phyloP scores from a whole-genome alignment of 2,888 invertebrate genomes.

The Agrotis clavis region DNA sequence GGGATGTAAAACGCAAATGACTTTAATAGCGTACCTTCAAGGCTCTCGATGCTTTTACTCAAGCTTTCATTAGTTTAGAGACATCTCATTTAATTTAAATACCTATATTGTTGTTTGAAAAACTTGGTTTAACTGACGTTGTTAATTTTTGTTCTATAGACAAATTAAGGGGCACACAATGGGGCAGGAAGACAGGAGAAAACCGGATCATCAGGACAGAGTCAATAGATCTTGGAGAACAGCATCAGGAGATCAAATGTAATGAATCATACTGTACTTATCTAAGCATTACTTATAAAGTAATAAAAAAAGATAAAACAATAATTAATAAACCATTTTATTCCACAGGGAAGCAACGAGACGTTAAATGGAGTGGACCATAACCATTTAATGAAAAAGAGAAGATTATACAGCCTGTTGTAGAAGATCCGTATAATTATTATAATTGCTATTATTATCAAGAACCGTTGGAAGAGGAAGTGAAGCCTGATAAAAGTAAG shows the following conservation, averaged over 20 bases:
- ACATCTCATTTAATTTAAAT: not conserved
- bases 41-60: not conserved
- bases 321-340: not conserved
- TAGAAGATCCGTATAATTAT: not conserved
- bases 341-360: slow-evolving; percentile 35
- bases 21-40: not conserved
- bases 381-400: not conserved
- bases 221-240: slow-evolving; percentile 20
- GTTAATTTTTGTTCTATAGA: slow-evolving; percentile 14
- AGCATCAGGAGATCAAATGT: slow-evolving; percentile 33
- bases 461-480: not conserved
- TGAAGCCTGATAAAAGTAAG: slow-evolving; percentile 31
- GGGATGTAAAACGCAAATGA: too few species aligned
- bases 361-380: slow-evolving; percentile 32
- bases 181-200: slow-evolving; percentile 43
- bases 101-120: not conserved
- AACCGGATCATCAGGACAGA: slow-evolving; percentile 34
- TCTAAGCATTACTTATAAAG: not conserved
- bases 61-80: not conserved
- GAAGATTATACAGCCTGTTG: not conserved
- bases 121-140: not conserved
- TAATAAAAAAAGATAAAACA: slow-evolving; percentile 5
- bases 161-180: slow-evolving; percentile 3
- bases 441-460: not conserved
- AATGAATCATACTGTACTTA: not conserved